A percentile compares a stretch with the other conserved stretches of the same genome.
Evolutionary conservation across 2,113 vertebrate species (phyloP).

Genomic region (Centropristis striata): DNA sequence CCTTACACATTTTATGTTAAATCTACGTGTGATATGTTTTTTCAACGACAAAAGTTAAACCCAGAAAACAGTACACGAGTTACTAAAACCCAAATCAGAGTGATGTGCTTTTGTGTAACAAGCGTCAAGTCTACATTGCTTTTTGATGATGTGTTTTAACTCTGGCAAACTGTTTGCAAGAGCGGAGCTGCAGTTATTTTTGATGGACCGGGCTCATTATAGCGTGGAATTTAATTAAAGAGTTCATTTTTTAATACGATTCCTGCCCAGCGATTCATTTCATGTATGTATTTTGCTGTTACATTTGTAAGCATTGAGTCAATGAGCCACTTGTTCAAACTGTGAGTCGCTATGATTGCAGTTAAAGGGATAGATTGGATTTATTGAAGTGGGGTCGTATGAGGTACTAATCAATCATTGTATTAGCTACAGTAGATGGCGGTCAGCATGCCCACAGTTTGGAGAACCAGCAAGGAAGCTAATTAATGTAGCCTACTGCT

Average conservation of each 20-base stretch:
- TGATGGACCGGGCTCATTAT: not conserved
- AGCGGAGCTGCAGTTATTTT: slow-evolving; percentile 17
- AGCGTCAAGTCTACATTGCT: not conserved
- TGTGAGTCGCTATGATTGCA: not conserved
- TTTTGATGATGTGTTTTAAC: not conserved
- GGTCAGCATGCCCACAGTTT: too few relatives aligned
- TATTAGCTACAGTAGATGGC: too few relatives aligned
- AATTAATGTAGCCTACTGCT: too few relatives aligned
- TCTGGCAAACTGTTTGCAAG: not conserved
- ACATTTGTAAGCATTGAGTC: not conserved
- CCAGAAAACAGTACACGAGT: too few relatives aligned
- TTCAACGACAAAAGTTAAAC: too few relatives aligned
- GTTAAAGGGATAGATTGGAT: not conserved
- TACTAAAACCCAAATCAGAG: too few relatives aligned
- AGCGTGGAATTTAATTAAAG: slow-evolving; percentile 15
- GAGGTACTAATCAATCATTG: too few relatives aligned
- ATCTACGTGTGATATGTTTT: too few relatives aligned
- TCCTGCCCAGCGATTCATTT: slow-evolving; percentile 1
- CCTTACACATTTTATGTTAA: too few relatives aligned
- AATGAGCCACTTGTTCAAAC: not conserved
- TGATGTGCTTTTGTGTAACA: slow-evolving; percentile 6
- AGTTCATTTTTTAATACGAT: slow-evolving; percentile 4
- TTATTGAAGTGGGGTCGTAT: too few relatives aligned
- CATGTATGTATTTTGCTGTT: not conserved
- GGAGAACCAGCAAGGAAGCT: too few relatives aligned